These are phyloP conservation scores for Tetragonula clypearis DNA, from an alignment of 1,140 invertebrate genomes.

Conservation along the genomic window DNA sequence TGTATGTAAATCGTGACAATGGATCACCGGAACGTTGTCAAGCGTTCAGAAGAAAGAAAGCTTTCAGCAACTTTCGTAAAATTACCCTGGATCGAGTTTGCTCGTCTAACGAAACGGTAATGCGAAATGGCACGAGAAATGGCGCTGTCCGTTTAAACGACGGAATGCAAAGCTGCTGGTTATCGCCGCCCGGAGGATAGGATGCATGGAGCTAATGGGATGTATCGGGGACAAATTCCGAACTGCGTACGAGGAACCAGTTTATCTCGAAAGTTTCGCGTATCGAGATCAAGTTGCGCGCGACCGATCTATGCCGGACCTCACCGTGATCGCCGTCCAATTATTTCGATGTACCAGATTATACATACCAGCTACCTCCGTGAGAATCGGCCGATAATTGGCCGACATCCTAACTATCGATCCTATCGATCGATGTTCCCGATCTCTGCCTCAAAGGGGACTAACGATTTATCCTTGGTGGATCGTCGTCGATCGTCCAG, in stretches of 20 bases:
- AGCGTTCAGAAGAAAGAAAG: neutral
- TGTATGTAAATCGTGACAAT: neutral
- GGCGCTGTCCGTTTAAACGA: too few species aligned
- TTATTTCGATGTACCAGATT: conserved; percentile 15
- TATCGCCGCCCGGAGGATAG: conserved; percentile 45
- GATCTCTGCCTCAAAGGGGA: neutral
- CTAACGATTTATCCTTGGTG: neutral
- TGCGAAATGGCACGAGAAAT: neutral
- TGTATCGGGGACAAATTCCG: conserved; percentile 73
- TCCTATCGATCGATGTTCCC: neutral
- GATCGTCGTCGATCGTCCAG: neutral
- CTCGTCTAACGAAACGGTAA: neutral
- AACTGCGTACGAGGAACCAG: conserved; percentile 60
- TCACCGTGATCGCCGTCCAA: neutral
- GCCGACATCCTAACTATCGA: neutral
- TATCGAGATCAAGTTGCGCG: conserved; percentile 53
- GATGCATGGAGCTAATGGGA: conserved; percentile 68
- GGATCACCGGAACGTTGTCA: neutral
- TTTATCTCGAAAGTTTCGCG: conserved; percentile 69
- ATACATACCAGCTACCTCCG: neutral
- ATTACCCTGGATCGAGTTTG: neutral
- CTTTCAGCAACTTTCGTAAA: neutral
- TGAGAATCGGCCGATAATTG: conserved; percentile 14
- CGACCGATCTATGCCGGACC: conserved; percentile 45
- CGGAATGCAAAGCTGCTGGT: conserved; percentile 13